These are phyloP conservation scores for Cosmopolites sordidus DNA, from an alignment of 2,888 invertebrate genomes.

Conservation along the genomic window DNA sequence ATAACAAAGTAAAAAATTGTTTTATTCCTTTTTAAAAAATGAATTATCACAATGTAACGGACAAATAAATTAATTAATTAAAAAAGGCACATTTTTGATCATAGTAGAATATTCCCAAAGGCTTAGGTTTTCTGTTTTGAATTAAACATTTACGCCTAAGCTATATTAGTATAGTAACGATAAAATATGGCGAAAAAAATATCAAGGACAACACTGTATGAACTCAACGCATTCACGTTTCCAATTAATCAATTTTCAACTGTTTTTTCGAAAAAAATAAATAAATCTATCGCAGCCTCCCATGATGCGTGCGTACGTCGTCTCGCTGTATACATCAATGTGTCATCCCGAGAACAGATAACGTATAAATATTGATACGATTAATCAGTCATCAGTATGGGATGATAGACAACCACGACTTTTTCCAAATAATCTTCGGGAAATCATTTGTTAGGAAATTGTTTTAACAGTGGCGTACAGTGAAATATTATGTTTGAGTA, in stretches of 20 bases:
- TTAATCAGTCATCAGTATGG: conserved; percentile 43
- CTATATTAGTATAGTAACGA: no score
- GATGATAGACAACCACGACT: conserved; percentile 39
- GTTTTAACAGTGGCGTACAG: conserved; percentile 15
- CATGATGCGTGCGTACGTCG: conserved; percentile 26
- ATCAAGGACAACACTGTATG: conserved; percentile 2
- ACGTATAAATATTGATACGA: conserved; percentile 48
- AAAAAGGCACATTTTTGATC: no score
- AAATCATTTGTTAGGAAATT: conserved; percentile 25
- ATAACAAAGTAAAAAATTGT: no score
- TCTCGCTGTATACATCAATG: conserved; percentile 41
- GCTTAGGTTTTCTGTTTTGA: no score
- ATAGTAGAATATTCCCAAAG: no score
- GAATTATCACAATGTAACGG: no score
- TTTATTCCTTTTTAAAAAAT: no score
- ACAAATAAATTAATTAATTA: no score
- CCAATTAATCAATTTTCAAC: conserved; percentile 23
- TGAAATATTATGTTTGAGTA: no score
- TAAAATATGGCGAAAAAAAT: no score
- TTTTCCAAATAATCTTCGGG: conserved; percentile 37
- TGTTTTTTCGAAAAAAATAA: conserved; percentile 9
- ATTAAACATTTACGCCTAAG: no score
- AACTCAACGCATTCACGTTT: conserved; percentile 13
- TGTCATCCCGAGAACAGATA: conserved; percentile 38
- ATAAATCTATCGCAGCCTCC: conserved; percentile 25